Evolutionary conservation across 2,888 invertebrate species (phyloP).

Genomic region (Acronicta alni): DNA sequence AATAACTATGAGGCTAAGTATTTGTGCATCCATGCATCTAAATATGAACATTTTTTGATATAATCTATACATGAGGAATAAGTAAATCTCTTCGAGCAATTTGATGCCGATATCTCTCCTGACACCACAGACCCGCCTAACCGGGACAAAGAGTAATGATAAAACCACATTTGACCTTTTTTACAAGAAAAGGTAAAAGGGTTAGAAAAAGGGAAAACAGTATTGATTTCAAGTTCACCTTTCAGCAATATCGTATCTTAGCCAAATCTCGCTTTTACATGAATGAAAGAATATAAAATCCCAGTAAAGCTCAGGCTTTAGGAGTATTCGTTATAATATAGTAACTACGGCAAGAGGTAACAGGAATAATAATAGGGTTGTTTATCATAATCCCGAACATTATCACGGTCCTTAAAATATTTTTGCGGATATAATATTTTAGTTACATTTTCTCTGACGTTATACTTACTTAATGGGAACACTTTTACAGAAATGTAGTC

Average conservation of each 20-base stretch:
- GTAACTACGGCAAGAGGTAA: conserved; percentile 34
- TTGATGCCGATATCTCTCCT: conserved; percentile 35
- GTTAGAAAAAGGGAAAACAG: conserved; percentile 43
- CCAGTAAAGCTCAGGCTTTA: conserved; percentile 33
- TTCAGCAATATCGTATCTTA: conserved; percentile 37
- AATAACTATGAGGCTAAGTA: conserved; percentile 7
- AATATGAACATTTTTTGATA: conserved; percentile 37
- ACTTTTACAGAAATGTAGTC: conserved; percentile 29
- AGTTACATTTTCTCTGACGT: conserved; percentile 24
- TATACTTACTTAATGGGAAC: conserved; percentile 24
- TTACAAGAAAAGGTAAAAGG: conserved; percentile 53
- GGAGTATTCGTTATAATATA: conserved; percentile 35
- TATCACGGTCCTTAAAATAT: conserved; percentile 49
- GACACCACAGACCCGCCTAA: conserved; percentile 43
- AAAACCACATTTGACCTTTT: conserved; percentile 61
- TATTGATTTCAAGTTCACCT: conserved; percentile 55
- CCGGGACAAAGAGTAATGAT: conserved; percentile 48
- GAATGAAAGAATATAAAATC: conserved; percentile 35
- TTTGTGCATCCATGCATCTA: conserved; percentile 29
- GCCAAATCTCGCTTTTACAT: conserved; percentile 35
- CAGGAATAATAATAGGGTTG: conserved; percentile 43
- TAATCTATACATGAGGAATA: conserved; percentile 31
- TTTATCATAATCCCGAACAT: conserved; percentile 44
- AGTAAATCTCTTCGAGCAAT: conserved; percentile 52
- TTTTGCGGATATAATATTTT: conserved; percentile 35